Percentiles rank a stretch among this genome's conserved stretches.
These are phyloP conservation scores for Charanyca ferruginea DNA, from an alignment of 2,888 invertebrate genomes.

Conservation along the genomic window DNA sequence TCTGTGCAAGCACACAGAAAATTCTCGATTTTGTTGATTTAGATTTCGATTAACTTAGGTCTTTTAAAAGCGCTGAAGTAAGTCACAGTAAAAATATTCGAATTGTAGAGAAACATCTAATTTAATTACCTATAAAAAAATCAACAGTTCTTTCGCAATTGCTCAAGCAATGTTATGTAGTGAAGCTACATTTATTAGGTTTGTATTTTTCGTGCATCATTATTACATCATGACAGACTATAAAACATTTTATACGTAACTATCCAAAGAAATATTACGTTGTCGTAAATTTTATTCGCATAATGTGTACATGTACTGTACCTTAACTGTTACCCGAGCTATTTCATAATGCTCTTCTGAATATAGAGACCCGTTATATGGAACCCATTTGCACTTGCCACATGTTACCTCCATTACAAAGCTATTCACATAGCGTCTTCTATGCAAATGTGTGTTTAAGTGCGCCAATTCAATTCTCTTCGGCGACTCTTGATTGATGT, in stretches of 20 bases:
- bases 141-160: constrained; percentile 25
- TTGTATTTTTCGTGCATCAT: constrained; percentile 54
- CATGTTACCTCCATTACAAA: constrained; percentile 82
- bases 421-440: constrained; percentile 78
- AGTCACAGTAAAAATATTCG: background rate
- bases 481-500: constrained; percentile 74
- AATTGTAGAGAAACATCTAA: background rate
- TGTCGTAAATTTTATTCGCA: constrained; percentile 47
- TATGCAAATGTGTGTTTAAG: constrained; percentile 83
- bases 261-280: constrained; percentile 23
- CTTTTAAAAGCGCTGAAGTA: background rate
- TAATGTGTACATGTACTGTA: constrained; percentile 42
- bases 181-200: constrained; percentile 31
- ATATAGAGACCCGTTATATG: constrained; percentile 81
- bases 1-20: background rate
- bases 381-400: constrained; percentile 83
- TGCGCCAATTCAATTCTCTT: constrained; percentile 78
- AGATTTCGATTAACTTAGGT: background rate
- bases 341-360: constrained; percentile 74
- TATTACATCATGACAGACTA: constrained; percentile 37
- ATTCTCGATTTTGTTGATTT: background rate
- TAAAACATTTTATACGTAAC: constrained; percentile 32
- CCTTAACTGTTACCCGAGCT: constrained; percentile 70
- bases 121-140: constrained; percentile 3
- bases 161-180: constrained; percentile 7